These are phyloP conservation scores for Atherinosoma microstoma DNA, from an alignment of 2,797 vertebrate species.

Conservation along the genomic window DNA sequence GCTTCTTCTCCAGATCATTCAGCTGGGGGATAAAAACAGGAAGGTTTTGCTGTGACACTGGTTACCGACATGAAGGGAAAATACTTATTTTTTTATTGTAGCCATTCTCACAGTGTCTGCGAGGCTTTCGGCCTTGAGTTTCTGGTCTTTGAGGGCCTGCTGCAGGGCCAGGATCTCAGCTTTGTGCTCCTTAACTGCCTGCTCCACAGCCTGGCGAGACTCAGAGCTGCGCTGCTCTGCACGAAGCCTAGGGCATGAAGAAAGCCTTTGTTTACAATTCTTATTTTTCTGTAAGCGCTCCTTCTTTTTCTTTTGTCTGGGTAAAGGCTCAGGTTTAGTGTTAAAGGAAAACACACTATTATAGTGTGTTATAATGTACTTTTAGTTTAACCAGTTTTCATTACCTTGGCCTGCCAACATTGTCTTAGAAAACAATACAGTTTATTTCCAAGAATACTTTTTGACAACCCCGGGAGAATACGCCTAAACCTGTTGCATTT, in stretches of 20 bases:
- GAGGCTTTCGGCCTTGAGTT: constrained; percentile 97
- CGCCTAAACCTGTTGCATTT: constrained; percentile 41
- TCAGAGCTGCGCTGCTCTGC: constrained; percentile 95
- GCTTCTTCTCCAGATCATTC: constrained; percentile 97
- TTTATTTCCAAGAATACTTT: constrained; percentile 58
- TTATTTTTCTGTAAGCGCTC: background rate
- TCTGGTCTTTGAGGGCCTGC: constrained; percentile 97
- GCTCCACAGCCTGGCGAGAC: constrained; percentile 94
- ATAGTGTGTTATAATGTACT: constrained; percentile 7
- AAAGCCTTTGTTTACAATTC: background rate
- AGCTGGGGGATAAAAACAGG: constrained; percentile 79
- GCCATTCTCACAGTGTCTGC: constrained; percentile 89
- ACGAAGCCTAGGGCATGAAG: constrained; percentile 82
- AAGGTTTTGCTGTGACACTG: constrained; percentile 3
- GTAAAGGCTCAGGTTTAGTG: background rate
- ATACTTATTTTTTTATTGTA: background rate
- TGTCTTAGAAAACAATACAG: constrained; percentile 45
- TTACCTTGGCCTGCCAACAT: constrained; percentile 31
- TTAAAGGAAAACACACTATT: background rate
- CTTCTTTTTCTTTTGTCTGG: background rate
- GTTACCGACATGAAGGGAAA: background rate
- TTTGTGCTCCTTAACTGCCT: constrained; percentile 98
- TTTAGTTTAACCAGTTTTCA: constrained; percentile 22
- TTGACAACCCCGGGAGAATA: constrained; percentile 49
- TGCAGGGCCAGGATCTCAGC: constrained; percentile 95